phyloP scores from a whole-genome alignment of 2,888 invertebrate genomes.

The Pachydiplax longipennis region DNA sequence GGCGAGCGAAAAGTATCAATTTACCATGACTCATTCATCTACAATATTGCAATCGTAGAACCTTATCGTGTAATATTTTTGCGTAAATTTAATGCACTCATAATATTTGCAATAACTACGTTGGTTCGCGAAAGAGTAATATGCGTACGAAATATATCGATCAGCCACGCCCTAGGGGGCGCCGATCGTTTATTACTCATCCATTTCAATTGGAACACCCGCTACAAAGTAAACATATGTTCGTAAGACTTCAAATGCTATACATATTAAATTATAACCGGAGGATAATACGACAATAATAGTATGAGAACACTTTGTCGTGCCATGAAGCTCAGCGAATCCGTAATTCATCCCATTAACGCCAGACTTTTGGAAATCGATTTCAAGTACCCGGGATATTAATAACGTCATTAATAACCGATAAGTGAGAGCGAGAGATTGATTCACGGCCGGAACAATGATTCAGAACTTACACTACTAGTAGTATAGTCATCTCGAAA shows the following conservation, averaged over 20 bases:
- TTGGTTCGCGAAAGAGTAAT: background rate
- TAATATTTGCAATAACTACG: background rate
- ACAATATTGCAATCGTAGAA: too few relatives aligned
- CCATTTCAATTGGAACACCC: constrained; percentile 6
- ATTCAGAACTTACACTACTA: too few relatives aligned
- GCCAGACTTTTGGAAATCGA: too few relatives aligned
- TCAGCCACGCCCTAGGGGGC: constrained; percentile 36
- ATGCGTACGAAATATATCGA: constrained; percentile 18
- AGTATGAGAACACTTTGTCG: background rate
- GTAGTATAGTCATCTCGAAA: background rate
- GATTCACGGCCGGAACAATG: too few relatives aligned
- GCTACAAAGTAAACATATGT: background rate
- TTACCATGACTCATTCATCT: too few relatives aligned
- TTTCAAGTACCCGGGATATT: too few relatives aligned
- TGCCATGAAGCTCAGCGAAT: background rate
- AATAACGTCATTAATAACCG: too few relatives aligned
- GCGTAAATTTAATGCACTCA: too few relatives aligned
- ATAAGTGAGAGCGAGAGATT: too few relatives aligned
- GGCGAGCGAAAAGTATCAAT: too few relatives aligned
- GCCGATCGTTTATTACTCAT: constrained; percentile 12
- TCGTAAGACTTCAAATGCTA: background rate
- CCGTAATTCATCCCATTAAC: too few relatives aligned
- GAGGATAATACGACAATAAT: background rate
- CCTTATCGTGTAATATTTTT: too few relatives aligned
- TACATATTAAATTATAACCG: background rate